Percentiles rank a stretch among this genome's conserved stretches.
Evolutionary conservation across 2,113 vertebrate genomes (phyloP).

Genomic region (Anguilla japonica): DNA sequence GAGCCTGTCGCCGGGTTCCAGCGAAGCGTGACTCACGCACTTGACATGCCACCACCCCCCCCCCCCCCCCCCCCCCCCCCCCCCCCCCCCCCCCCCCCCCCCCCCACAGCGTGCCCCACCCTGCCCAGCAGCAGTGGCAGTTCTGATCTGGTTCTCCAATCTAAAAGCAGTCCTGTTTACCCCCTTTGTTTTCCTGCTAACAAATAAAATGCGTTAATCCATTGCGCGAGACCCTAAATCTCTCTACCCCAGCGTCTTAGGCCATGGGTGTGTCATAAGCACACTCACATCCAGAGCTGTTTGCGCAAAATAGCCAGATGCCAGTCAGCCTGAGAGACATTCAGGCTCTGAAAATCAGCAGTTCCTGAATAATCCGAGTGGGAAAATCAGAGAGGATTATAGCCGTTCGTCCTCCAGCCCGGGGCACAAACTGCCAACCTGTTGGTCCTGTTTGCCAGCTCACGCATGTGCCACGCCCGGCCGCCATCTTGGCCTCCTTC

Average conservation of each 20-base stretch:
- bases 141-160: not conserved
- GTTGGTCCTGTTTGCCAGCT: not conserved
- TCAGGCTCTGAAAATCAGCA: too few relatives aligned
- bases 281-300: not conserved
- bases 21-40: not conserved
- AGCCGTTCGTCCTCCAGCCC: not conserved
- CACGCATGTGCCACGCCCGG: not conserved
- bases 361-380: too few relatives aligned
- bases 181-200: too few relatives aligned
- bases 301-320: not conserved
- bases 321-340: too few relatives aligned
- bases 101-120: not conserved
- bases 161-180: not conserved
- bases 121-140: not conserved
- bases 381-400: too few relatives aligned
- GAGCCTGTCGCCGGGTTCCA: not conserved
- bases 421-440: not conserved
- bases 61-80: too few relatives aligned
- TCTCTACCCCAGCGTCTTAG: too few relatives aligned
- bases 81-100: too few relatives aligned
- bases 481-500: not conserved
- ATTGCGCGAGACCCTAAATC: too few relatives aligned
- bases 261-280: too few relatives aligned
- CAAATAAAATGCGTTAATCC: too few relatives aligned
- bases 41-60: not conserved